Conservation (phyloP, 2,113 vertebrate genomes). For the Potamarius usumacintae region DNA sequence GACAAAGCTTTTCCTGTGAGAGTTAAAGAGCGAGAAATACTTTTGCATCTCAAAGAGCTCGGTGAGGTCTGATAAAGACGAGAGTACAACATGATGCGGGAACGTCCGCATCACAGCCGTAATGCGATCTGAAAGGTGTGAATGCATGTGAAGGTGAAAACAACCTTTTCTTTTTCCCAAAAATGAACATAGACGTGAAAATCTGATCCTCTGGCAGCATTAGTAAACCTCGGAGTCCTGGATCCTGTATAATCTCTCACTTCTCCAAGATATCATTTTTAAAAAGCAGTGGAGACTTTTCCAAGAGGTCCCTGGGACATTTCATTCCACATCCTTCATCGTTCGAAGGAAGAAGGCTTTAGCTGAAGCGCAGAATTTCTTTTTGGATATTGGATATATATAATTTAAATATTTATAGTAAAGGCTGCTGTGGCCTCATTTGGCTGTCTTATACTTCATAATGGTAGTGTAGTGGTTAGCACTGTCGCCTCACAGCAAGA, state of each 20-base stretch:
- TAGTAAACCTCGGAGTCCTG: neutral
- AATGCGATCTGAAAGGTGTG: neutral
- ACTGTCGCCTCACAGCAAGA: no score
- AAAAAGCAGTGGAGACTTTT: neutral
- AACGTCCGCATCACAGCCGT: neutral
- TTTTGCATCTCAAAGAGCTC: neutral
- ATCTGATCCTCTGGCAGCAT: neutral
- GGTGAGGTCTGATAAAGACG: neutral
- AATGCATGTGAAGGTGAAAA: neutral
- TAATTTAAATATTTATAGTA: neutral
- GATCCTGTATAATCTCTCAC: neutral
- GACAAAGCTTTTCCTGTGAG: conserved; percentile 70
- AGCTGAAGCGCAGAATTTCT: neutral
- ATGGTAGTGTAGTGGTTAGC: no score
- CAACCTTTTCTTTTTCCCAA: neutral
- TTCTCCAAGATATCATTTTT: neutral
- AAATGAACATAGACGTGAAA: neutral
- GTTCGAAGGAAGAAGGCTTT: neutral
- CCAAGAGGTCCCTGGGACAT: neutral
- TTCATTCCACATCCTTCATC: neutral
- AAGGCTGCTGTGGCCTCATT: neutral
- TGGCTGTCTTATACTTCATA: neutral
- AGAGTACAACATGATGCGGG: neutral
- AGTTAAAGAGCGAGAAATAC: conserved; percentile 70
- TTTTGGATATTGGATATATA: neutral